Evolutionary conservation across 2,797 vertebrate genomes (phyloP), one percentile per base, ranked within the genome.

Genomic region (Taenioides sp.): DNA sequence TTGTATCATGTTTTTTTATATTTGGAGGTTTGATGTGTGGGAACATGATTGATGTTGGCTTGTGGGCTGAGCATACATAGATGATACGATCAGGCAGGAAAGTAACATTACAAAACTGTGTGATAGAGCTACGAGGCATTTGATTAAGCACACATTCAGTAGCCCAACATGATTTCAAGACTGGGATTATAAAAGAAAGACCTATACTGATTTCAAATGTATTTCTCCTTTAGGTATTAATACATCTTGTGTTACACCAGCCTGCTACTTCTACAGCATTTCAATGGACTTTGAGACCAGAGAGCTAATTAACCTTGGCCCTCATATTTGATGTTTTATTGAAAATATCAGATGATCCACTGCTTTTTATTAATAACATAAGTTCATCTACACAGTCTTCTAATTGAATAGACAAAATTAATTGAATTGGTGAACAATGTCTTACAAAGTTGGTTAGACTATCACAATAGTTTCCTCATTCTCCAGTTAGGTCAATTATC

Each of bases 241-340:
- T 43, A 61, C 18, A 2, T 20, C 17, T 28, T 34, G 34, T 63
- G 6, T 63, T 63, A 43, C 61, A 63, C 61, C 34, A 63, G 34
- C 5, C 61, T 11, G n/a, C 61, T 22, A 22, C 34, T 43, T 40
- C 61, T 63, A 20, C 61, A 63, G 61, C n/a, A 43, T 63, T 63
- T 63, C 18, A 40, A 63, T 23, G 10, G 34, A 63, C 34, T 63
- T 43, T 16, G 34, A 63, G 34, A 20, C 22, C 50, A 20, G 37
- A 72, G 58, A 57, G 58, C 67, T 57, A 69, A 69, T 69, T 69
- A 69, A 69, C 54, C 40, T 43, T 22, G 12, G 61, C 20, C 34
- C 34, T 28, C 60, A 71, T 54, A 3, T 54, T 71, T 52, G 23
- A 49, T 71, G 43, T 71, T 71, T 50, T 34, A 54, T 63, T 63